Conservation (phyloP, 2,797 vertebrate genomes). For the Merluccius polli region DNA sequence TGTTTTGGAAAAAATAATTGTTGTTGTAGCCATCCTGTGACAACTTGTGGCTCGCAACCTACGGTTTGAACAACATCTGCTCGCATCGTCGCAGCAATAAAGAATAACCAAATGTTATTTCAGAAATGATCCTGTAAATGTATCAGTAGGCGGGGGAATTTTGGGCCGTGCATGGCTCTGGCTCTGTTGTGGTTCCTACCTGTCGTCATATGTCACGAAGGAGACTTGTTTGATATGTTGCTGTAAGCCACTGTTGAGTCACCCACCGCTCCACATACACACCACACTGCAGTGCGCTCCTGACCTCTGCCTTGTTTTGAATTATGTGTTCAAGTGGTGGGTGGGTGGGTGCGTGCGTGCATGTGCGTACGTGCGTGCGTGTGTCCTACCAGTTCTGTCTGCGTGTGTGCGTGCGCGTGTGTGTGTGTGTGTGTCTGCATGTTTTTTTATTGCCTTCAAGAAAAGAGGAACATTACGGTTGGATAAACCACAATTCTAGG, state of each 20-base stretch:
- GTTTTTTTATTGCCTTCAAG: slow-evolving; percentile 34
- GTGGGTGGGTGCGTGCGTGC: slow-evolving; percentile 18
- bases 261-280: background rate
- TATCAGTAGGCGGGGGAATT: background rate
- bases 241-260: slow-evolving; percentile 37
- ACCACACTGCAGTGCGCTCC: background rate
- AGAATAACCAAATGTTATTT: too few species aligned
- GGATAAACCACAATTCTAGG: slow-evolving; percentile 63
- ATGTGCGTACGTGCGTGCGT: slow-evolving; percentile 9
- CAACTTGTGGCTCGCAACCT: too few species aligned
- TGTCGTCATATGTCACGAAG: slow-evolving; percentile 41
- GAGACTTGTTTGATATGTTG: slow-evolving; percentile 47
- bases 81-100: too few species aligned
- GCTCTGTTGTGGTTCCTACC: slow-evolving; percentile 32
- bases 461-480: slow-evolving; percentile 76
- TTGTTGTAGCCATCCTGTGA: too few species aligned
- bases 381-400: slow-evolving; percentile 4
- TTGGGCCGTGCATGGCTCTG: slow-evolving; percentile 13
- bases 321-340: slow-evolving; percentile 25
- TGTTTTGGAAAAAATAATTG: too few species aligned
- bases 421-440: slow-evolving; percentile 11
- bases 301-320: slow-evolving; percentile 18
- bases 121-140: too few species aligned
- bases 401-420: slow-evolving; percentile 10
- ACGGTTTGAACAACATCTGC: too few species aligned